Percentiles rank a stretch among this genome's conserved stretches.
These are phyloP conservation scores for Sapayoa aenigma DNA, from an alignment of 2,113 vertebrate species.

Conservation along the genomic window DNA sequence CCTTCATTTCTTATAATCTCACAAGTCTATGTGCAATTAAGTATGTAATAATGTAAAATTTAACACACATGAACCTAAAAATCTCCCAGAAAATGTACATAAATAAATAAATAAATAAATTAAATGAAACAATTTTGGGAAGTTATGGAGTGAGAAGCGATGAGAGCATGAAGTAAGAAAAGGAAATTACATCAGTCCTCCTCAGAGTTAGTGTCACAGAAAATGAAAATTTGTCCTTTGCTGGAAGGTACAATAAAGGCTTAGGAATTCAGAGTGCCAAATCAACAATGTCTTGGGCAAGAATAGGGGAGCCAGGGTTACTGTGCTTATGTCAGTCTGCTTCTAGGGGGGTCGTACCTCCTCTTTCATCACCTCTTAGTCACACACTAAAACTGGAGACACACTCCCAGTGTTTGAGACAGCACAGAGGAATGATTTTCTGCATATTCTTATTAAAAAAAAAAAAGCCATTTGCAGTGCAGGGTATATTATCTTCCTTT, in stretches of 20 bases:
- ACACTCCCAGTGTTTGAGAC: not conserved
- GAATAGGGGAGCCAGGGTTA: not conserved
- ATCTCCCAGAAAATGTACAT: not conserved
- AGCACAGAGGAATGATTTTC: not conserved
- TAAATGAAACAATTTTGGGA: accelerated
- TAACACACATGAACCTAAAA: not conserved
- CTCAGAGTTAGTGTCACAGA: not conserved
- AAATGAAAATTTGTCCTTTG: slow-evolving; percentile 5
- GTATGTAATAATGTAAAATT: not conserved
- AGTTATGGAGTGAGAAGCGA: not conserved
- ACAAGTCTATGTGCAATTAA: not conserved
- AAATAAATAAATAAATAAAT: not conserved
- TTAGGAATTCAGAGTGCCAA: not conserved
- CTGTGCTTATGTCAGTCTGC: not conserved
- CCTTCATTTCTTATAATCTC: not conserved
- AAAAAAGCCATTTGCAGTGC: not conserved
- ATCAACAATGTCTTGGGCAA: not conserved
- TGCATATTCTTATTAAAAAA: not conserved
- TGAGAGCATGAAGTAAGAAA: not conserved
- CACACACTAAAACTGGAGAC: not conserved
- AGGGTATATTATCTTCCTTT: not conserved
- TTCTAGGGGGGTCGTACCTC: not conserved
- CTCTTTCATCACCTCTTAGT: not conserved
- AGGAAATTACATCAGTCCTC: not conserved
- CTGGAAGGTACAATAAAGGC: not conserved